These are phyloP conservation scores for Agrilus cyanescens DNA, from an alignment of 2,888 invertebrate genomes.

Conservation along the genomic window DNA sequence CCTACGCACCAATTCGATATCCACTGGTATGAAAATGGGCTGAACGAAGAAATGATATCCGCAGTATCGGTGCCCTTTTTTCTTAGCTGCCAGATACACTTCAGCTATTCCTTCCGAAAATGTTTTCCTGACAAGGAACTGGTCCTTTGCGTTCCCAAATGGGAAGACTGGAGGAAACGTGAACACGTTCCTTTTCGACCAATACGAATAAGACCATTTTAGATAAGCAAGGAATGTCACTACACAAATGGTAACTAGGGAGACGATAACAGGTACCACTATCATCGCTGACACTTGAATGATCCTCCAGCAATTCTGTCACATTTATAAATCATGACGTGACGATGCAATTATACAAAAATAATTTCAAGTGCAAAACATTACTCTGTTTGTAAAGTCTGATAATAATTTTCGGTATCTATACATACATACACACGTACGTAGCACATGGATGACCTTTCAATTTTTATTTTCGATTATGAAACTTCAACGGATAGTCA, in stretches of 20 bases:
- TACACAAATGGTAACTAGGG: not conserved
- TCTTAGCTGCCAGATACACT: slow-evolving; percentile 14
- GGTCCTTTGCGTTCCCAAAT: slow-evolving; percentile 15
- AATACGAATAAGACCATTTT: slow-evolving; percentile 13
- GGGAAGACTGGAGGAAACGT: slow-evolving; percentile 17
- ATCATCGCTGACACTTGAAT: too few relatives aligned
- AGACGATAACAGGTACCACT: not conserved
- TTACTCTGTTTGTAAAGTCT: too few relatives aligned
- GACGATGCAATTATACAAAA: too few relatives aligned
- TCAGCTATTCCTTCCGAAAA: not conserved
- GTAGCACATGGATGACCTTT: too few relatives aligned
- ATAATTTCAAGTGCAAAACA: too few relatives aligned
- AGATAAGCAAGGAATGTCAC: not conserved
- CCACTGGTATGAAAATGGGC: slow-evolving; percentile 12
- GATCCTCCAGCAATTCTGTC: too few relatives aligned
- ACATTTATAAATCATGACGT: too few relatives aligned
- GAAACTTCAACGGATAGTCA: too few relatives aligned
- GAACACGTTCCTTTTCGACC: slow-evolving; percentile 11
- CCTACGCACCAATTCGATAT: slow-evolving; percentile 21
- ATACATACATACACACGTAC: too few relatives aligned
- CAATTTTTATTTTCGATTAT: too few relatives aligned
- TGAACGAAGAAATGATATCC: slow-evolving; percentile 16
- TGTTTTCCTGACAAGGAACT: slow-evolving; percentile 1
- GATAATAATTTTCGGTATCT: too few relatives aligned
- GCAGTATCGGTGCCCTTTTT: slow-evolving; percentile 15